Evolutionary conservation across 2,888 invertebrate species (phyloP).

Genomic region (Lepetodrilus schrolli): DNA sequence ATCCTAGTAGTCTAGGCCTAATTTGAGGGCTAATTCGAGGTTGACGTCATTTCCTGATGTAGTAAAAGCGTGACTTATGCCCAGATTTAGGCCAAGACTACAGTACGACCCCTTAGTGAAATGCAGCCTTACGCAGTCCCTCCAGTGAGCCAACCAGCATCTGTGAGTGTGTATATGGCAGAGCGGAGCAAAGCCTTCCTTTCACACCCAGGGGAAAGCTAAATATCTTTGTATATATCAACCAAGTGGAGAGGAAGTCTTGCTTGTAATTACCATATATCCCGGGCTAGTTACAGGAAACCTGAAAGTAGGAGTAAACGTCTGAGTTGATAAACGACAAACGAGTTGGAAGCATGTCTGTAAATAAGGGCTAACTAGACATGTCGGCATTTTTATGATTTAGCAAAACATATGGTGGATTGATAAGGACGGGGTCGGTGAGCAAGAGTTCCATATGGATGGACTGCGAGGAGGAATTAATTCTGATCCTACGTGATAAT

Average conservation of each 20-base stretch:
- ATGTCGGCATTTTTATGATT: slow-evolving; percentile 25
- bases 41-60: too few relatives aligned
- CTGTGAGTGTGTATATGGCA: too few relatives aligned
- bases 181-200: too few relatives aligned
- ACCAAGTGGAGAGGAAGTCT: not conserved
- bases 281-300: not conserved
- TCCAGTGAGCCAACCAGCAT: too few relatives aligned
- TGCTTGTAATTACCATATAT: slow-evolving; percentile 13
- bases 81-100: too few relatives aligned
- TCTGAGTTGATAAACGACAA: slow-evolving; percentile 17
- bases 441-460: slow-evolving; percentile 3
- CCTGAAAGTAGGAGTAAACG: slow-evolving; percentile 5
- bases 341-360: slow-evolving; percentile 13
- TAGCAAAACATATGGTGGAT: slow-evolving; percentile 14
- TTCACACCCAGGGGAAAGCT: too few relatives aligned
- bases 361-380: slow-evolving; percentile 24
- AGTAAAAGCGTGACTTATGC: too few relatives aligned
- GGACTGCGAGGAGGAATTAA: not conserved
- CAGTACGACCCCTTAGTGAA: too few relatives aligned
- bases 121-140: too few relatives aligned
- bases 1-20: too few relatives aligned
- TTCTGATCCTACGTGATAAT: not conserved
- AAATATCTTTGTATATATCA: not conserved
- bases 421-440: not conserved
- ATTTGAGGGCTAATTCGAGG: too few relatives aligned